Evolutionary conservation across 2,113 vertebrate species (phyloP), one percentile per base, ranked within the genome.

Genomic region (Hydropotes inermis): DNA sequence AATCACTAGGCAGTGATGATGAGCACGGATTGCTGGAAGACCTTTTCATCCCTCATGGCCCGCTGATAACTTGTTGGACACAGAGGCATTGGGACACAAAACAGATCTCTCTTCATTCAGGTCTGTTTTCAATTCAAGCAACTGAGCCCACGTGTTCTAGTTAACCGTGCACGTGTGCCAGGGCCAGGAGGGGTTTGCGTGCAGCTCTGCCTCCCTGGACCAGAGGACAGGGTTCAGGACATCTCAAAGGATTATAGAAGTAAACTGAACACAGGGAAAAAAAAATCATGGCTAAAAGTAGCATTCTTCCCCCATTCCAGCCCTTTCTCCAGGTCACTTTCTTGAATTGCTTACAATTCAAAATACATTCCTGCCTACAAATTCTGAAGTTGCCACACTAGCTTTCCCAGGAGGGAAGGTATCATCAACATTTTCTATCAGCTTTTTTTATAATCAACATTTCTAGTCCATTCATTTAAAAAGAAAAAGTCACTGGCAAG

Each of bases 41-140:
- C 36, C 85, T 96, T 97, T 88, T 47, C 91, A 96, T 97, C 94
- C 91, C 93, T 84, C 93, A 92, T 1, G 7, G 57, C 82, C 55
- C 3, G 1, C 96, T 97, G 97, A 98, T 98, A 94, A 97, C 95
- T 93, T 89, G 78, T 82, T 98, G 93, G 94, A 96, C 7, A 45
- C 11, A 45, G 87, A 92, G 33, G 21, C 36, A 36, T 39, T 67
- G 79, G 88, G 91, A 98, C 86, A 93, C 89, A 97, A 30, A 84
- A 33, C 87, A 96, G 97, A 92, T 96, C 93, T 67, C 95, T 90
- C 67, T 95, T 91, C 45, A 81, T 87, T 84, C 85, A 60, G 13
- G 81, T 95, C 93, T 97, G 95, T 97, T 95, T 97, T 95, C 91
- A 97, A 94, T 98, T 96, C 89, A 74, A 94, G 45, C 91, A 97